A percentile compares a stretch with the other conserved stretches of the same genome.
phyloP scores from a whole-genome alignment of 2,888 invertebrate genomes.

The Neoscelio sp. region DNA sequence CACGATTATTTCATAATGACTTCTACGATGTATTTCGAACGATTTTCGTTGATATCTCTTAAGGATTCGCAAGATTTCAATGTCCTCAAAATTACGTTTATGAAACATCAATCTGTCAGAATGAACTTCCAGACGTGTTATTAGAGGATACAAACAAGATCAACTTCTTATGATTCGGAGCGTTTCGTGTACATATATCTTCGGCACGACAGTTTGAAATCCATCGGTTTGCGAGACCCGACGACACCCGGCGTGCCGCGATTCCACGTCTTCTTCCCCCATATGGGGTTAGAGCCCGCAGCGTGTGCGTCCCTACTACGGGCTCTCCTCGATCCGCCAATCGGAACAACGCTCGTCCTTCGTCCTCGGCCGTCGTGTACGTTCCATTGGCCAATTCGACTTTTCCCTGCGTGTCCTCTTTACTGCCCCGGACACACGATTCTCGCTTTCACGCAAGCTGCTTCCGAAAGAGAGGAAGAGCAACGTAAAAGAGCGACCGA shows the following conservation, averaged over 20 bases:
- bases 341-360: constrained; percentile 52
- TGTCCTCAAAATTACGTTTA: no score
- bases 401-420: constrained; percentile 54
- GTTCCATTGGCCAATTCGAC: constrained; percentile 52
- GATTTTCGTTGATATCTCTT: no score
- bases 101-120: no score
- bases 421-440: constrained; percentile 38
- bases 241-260: constrained; percentile 40
- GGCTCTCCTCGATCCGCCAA: constrained; percentile 52
- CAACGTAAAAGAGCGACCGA: no score
- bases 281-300: constrained; percentile 36
- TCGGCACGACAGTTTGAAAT: neutral
- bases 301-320: constrained; percentile 48
- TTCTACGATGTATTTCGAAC: no score
- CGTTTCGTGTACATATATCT: constrained; percentile 7
- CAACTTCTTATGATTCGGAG: constrained; percentile 3
- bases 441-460: constrained; percentile 46
- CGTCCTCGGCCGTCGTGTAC: constrained; percentile 40
- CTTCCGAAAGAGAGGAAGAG: constrained; percentile 23
- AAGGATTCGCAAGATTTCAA: no score
- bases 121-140: no score
- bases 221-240: constrained; percentile 13
- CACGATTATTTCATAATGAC: no score
- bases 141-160: constrained; percentile 30
- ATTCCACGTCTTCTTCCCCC: constrained; percentile 38